Evolutionary conservation across 1,140 invertebrate genomes (phyloP).

Genomic region (Caerostris darwini): DNA sequence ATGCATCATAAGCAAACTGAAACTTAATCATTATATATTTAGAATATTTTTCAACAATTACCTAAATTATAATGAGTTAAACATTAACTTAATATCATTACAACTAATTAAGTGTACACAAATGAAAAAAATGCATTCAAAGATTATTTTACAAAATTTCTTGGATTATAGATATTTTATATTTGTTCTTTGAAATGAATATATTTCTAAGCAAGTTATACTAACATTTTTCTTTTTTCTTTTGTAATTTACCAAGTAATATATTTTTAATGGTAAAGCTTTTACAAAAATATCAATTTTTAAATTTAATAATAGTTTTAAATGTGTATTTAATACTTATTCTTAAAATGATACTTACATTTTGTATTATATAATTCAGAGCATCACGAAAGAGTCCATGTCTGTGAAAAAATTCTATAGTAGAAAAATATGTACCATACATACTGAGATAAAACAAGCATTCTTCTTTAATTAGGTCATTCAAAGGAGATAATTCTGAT

Average conservation of each 20-base stretch:
- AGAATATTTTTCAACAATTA: too few species aligned
- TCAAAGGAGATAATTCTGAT: constrained; percentile 45
- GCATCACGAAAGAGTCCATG: constrained; percentile 82
- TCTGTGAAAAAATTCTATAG: constrained; percentile 81
- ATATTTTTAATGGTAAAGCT: too few species aligned
- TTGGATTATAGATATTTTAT: neutral
- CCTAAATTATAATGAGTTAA: too few species aligned
- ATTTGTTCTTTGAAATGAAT: neutral
- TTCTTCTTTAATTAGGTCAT: constrained; percentile 70
- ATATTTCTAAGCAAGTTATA: too few species aligned
- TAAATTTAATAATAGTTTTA: too few species aligned
- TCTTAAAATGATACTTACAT: constrained; percentile 77
- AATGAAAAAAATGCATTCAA: neutral
- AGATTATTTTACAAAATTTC: neutral
- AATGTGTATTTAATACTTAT: neutral
- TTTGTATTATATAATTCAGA: constrained; percentile 78
- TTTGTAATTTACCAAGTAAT: too few species aligned
- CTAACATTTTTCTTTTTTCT: too few species aligned
- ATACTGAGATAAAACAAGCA: constrained; percentile 81
- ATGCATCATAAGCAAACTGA: too few species aligned
- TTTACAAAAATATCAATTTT: too few species aligned
- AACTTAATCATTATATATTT: too few species aligned
- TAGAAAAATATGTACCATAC: constrained; percentile 81
- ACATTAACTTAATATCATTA: too few species aligned
- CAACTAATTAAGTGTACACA: too few species aligned